Conservation (phyloP, 2,797 vertebrate species). For the Triplophysa bombifrons region DNA sequence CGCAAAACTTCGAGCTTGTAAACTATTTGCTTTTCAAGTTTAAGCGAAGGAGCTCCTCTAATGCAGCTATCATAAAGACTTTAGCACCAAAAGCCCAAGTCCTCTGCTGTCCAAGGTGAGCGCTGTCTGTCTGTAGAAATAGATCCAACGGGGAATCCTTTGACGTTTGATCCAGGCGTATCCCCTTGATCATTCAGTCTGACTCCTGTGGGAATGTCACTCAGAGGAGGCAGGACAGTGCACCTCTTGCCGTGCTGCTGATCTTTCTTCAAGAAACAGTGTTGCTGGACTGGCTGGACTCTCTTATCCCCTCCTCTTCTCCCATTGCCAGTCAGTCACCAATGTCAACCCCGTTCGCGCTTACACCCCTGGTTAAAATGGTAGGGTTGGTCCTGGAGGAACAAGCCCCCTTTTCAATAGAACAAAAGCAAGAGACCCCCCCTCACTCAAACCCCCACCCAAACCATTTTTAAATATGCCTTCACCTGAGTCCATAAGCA, state of each 20-base stretch:
- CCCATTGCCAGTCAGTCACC: slow-evolving; percentile 71
- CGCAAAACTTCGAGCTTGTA: slow-evolving; percentile 40
- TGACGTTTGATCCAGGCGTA: slow-evolving; percentile 59
- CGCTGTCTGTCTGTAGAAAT: slow-evolving; percentile 46
- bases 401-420: slow-evolving; percentile 79
- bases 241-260: slow-evolving; percentile 57
- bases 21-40: slow-evolving; percentile 53
- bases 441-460: slow-evolving; percentile 53
- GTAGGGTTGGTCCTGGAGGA: slow-evolving; percentile 73
- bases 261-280: slow-evolving; percentile 70
- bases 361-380: slow-evolving; percentile 78
- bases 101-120: slow-evolving; percentile 58
- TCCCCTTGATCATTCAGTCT: slow-evolving; percentile 56
- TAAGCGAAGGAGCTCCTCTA: slow-evolving; percentile 14
- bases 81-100: slow-evolving; percentile 43
- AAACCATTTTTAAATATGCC: slow-evolving; percentile 70
- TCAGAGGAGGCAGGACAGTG: slow-evolving; percentile 54
- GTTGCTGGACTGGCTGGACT: slow-evolving; percentile 66
- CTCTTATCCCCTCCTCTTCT: slow-evolving; percentile 70
- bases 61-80: slow-evolving; percentile 33
- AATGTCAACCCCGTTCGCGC: slow-evolving; percentile 76
- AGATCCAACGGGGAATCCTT: slow-evolving; percentile 56
- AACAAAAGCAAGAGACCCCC: slow-evolving; percentile 77
- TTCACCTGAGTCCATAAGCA: slow-evolving; percentile 74
- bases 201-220: slow-evolving; percentile 54